A percentile compares a stretch with the other conserved stretches of the same genome.
phyloP scores from a whole-genome alignment of 92 coral and sea anemone genomes.

The Palythoa grandiflora region DNA sequence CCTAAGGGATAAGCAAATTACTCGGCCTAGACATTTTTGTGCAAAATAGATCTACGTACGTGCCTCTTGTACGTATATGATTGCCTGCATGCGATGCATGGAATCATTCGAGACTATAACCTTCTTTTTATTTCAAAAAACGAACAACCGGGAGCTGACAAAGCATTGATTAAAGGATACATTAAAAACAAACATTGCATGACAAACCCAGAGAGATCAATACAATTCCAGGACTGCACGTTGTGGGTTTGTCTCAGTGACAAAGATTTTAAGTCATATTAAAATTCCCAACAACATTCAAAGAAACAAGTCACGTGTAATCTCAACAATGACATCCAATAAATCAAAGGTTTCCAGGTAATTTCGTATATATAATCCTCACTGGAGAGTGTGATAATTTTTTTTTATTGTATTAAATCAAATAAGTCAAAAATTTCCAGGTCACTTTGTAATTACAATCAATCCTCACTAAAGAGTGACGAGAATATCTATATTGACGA shows the following conservation, averaged over 20 bases:
- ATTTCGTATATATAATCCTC: background rate
- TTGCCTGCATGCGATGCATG: no score
- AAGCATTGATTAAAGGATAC: background rate
- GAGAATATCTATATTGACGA: background rate
- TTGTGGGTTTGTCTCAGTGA: background rate
- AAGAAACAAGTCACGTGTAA: background rate
- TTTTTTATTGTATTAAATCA: background rate
- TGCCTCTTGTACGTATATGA: no score
- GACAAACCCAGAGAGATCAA: background rate
- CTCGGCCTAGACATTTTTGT: no score
- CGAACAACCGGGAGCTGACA: background rate
- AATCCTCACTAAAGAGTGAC: background rate
- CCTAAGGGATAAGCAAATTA: no score
- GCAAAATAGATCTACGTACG: no score
- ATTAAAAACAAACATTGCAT: constrained; percentile 23
- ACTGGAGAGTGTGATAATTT: background rate
- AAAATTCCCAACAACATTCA: background rate
- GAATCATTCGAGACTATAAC: background rate
- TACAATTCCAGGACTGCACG: constrained; percentile 6
- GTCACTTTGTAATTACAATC: background rate
- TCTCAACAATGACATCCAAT: background rate
- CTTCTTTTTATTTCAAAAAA: background rate
- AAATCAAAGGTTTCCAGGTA: background rate
- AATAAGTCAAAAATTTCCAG: background rate
- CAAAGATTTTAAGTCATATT: background rate